A percentile compares a stretch with the other conserved stretches of the same genome.
phyloP scores from a whole-genome alignment of 2,888 invertebrate genomes.

The Fissipunctia ypsillon region DNA sequence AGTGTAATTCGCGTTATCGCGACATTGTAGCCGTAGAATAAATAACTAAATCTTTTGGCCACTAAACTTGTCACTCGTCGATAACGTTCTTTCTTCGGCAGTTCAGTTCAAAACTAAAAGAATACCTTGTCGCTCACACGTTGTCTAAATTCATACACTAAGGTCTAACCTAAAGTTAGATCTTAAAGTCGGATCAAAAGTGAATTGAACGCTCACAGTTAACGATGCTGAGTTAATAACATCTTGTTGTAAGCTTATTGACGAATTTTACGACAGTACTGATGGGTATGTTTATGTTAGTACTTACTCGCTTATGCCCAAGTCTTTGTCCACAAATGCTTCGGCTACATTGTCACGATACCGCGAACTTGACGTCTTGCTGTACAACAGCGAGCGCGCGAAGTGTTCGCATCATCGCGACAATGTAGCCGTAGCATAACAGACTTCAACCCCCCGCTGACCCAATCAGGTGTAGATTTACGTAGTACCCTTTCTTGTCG shows the following conservation, averaged over 20 bases:
- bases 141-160: constrained; percentile 22
- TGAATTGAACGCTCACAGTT: constrained; percentile 57
- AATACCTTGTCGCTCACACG: no score
- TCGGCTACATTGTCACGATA: no score
- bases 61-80: no score
- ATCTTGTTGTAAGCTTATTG: constrained; percentile 30
- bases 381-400: no score
- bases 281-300: constrained; percentile 18
- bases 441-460: not conserved
- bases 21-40: no score
- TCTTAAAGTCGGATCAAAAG: constrained; percentile 57
- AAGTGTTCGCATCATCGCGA: no score
- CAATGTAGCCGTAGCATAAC: no score
- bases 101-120: not conserved
- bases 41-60: no score
- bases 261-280: constrained; percentile 5
- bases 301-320: not conserved
- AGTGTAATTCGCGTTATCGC: no score
- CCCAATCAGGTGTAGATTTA: not conserved
- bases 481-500: not conserved
- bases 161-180: constrained; percentile 36
- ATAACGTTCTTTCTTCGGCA: not conserved
- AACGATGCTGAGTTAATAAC: constrained; percentile 45
- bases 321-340: constrained; percentile 5
- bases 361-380: no score